Conservation (phyloP, 2,888 invertebrate species). For the Baccha elongata region DNA sequence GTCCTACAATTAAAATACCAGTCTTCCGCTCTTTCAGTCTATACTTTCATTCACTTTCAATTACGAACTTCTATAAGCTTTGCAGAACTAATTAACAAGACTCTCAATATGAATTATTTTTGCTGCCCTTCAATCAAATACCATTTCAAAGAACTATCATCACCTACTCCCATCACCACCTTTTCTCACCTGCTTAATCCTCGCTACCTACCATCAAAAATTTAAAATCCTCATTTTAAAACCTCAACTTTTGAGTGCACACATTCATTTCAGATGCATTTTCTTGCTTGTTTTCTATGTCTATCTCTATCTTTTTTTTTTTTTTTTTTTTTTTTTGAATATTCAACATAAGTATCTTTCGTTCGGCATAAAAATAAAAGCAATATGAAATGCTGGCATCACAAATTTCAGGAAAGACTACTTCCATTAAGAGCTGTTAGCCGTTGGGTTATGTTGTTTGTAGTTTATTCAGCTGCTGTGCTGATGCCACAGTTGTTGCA, state of each 20-base stretch:
- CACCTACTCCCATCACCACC: not conserved
- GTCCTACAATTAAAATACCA: conserved; percentile 41
- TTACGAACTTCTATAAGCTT: conserved; percentile 62
- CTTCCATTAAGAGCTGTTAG: conserved; percentile 70
- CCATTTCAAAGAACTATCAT: conserved; percentile 25
- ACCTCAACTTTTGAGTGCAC: conserved; percentile 43
- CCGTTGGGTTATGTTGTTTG: conserved; percentile 44
- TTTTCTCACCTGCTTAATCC: not conserved
- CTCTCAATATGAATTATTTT: conserved; percentile 56
- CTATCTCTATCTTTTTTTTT: not conserved
- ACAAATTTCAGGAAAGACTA: conserved; percentile 48
- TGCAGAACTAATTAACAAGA: conserved; percentile 61
- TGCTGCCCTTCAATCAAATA: conserved; percentile 16
- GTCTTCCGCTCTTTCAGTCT: not conserved
- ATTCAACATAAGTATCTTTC: conserved; percentile 28
- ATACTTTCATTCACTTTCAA: conserved; percentile 54
- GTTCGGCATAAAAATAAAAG: conserved; percentile 28
- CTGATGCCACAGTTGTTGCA: conserved; percentile 53
- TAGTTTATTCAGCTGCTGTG: conserved; percentile 16
- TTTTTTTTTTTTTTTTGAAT: conserved; percentile 16
- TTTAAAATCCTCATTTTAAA: conserved; percentile 39
- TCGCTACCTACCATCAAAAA: conserved; percentile 51
- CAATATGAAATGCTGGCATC: conserved; percentile 38
- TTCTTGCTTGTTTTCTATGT: not conserved
- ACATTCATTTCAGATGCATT: conserved; percentile 10